Conservation (phyloP, 2,113 vertebrate genomes). For the Heterotis niloticus region DNA sequence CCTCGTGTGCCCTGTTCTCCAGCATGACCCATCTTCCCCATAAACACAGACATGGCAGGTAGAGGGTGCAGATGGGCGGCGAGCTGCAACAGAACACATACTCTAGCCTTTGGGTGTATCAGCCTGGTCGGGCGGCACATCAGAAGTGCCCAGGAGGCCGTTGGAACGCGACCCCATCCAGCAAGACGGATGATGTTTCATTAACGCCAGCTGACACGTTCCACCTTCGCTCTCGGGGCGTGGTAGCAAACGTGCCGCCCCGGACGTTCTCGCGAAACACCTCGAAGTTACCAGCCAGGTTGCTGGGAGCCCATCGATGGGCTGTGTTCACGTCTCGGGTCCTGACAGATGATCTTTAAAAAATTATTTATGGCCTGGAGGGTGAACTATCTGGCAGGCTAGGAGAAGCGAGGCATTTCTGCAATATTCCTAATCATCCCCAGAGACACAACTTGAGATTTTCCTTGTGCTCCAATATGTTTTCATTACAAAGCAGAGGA, state of each 20-base stretch:
- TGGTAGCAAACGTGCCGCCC: not conserved
- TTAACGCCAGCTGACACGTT: not conserved
- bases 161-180: not conserved
- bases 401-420: too few species aligned
- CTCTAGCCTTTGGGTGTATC: not conserved
- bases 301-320: not conserved
- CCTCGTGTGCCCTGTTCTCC: too few species aligned
- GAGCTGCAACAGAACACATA: not conserved
- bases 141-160: not conserved
- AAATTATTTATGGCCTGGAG: too few species aligned
- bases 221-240: not conserved
- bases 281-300: not conserved
- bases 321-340: not conserved
- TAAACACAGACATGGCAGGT: too few species aligned
- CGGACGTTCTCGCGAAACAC: not conserved
- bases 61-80: too few species aligned
- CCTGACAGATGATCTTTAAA: too few species aligned
- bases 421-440: too few species aligned
- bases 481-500: too few species aligned
- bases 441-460: too few species aligned
- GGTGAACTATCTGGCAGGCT: too few species aligned
- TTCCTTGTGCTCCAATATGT: too few species aligned
- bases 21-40: too few species aligned
- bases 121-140: not conserved
- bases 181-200: conserved; percentile 2